These are phyloP conservation scores for Ptychoptera contaminata DNA, from an alignment of 2,888 invertebrate genomes.

Conservation along the genomic window DNA sequence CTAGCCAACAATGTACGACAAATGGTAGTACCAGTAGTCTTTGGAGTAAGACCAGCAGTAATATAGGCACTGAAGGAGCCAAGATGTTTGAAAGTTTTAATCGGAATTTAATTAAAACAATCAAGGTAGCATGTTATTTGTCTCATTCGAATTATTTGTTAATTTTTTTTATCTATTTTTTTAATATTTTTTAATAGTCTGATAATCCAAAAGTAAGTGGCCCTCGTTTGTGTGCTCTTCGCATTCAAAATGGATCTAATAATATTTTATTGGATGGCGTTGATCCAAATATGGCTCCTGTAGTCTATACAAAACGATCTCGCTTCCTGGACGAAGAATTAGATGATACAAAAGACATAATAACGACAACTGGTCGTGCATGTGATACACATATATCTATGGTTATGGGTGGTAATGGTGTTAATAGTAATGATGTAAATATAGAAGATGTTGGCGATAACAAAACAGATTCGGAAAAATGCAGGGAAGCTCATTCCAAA, in stretches of 20 bases:
- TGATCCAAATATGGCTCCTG: conserved; percentile 50
- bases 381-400: conserved; percentile 6
- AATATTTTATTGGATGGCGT: conserved; percentile 68
- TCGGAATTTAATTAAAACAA: conserved; percentile 30
- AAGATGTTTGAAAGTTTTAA: conserved; percentile 32
- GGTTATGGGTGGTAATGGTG: conserved; percentile 6
- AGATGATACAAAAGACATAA: conserved; percentile 28
- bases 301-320: conserved; percentile 50
- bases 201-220: conserved; percentile 36
- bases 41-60: conserved; percentile 30
- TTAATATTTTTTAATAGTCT: conserved; percentile 18
- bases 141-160: background rate
- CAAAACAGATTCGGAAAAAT: conserved; percentile 8
- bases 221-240: conserved; percentile 59
- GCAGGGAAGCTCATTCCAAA: conserved; percentile 1
- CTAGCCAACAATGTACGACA: too few species aligned
- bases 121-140: conserved; percentile 20
- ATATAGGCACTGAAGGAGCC: conserved; percentile 22
- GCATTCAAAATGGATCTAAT: conserved; percentile 61
- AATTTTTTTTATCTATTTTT: background rate
- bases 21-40: conserved; percentile 28
- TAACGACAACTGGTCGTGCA: conserved; percentile 21
- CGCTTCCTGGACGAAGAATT: conserved; percentile 29
- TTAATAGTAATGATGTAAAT: background rate
- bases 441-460: conserved; percentile 3